Evolutionary conservation across 2,888 invertebrate species (phyloP).

Genomic region (Scaptomyza reducta): DNA sequence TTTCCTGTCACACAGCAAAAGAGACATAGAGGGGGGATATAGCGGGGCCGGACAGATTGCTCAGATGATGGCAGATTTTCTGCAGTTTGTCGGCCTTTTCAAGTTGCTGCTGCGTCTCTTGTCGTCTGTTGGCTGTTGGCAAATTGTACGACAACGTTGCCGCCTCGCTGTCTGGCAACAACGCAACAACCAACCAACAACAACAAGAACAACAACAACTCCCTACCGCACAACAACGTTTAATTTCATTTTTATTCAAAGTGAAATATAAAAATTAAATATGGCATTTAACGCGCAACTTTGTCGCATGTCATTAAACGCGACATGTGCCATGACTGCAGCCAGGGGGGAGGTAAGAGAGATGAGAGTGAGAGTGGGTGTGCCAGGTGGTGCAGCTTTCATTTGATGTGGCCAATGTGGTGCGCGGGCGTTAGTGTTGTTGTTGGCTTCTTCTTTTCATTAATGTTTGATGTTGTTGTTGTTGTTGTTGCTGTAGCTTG

Average conservation of each 20-base stretch:
- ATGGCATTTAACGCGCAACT: slow-evolving; percentile 74
- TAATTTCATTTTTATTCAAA: slow-evolving; percentile 76
- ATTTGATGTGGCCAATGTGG: slow-evolving; percentile 43
- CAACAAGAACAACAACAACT: slow-evolving; percentile 19
- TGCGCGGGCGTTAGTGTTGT: slow-evolving; percentile 18
- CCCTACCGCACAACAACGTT: slow-evolving; percentile 45
- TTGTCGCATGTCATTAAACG: slow-evolving; percentile 66
- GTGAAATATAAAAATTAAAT: slow-evolving; percentile 73
- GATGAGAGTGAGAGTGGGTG: neutral
- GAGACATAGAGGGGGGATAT: neutral
- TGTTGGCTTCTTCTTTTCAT: slow-evolving; percentile 31
- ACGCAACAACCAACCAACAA: slow-evolving; percentile 26
- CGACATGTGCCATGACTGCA: slow-evolving; percentile 39
- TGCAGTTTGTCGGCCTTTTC: slow-evolving; percentile 75
- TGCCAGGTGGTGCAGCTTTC: slow-evolving; percentile 27
- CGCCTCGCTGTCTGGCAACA: slow-evolving; percentile 54
- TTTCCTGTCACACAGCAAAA: slow-evolving; percentile 28
- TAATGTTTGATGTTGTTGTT: slow-evolving; percentile 46
- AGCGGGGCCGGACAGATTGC: slow-evolving; percentile 13
- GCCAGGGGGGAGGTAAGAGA: neutral
- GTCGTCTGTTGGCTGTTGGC: slow-evolving; percentile 33
- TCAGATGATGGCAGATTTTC: slow-evolving; percentile 40
- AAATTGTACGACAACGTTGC: slow-evolving; percentile 55
- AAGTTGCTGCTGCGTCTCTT: slow-evolving; percentile 51
- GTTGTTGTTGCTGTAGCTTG: slow-evolving; percentile 18